Percentiles rank a stretch among this genome's conserved stretches.
phyloP scores from a whole-genome alignment of 2,113 vertebrate genomes.

The Tragelaphus imberbis region DNA sequence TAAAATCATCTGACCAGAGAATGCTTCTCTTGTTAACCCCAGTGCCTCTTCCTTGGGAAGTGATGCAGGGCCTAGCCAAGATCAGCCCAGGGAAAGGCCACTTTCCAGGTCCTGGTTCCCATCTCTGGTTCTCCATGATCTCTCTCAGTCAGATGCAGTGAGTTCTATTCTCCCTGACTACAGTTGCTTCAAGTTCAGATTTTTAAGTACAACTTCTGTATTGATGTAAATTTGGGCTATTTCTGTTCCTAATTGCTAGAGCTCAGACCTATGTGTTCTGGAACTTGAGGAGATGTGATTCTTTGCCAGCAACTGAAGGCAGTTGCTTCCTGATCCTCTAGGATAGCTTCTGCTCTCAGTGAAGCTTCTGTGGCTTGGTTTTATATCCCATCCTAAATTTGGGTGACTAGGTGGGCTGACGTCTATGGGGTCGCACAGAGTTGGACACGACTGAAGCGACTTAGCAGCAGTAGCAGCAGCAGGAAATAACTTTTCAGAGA shows the following conservation, averaged over 20 bases:
- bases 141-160: neutral
- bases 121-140: neutral
- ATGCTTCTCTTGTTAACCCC: neutral
- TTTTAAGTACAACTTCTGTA: constrained; percentile 16
- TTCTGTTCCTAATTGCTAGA: constrained; percentile 35
- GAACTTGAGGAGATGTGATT: neutral
- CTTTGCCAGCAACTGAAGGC: neutral
- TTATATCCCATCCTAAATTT: neutral
- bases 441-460: too few species aligned
- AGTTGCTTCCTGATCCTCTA: neutral
- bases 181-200: neutral
- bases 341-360: neutral
- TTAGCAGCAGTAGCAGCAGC: too few species aligned
- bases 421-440: too few species aligned
- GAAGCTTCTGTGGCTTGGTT: neutral
- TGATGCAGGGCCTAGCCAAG: neutral
- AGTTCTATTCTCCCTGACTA: neutral
- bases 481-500: too few species aligned
- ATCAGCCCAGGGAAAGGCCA: neutral
- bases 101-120: neutral
- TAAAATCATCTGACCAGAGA: neutral
- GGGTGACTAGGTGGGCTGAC: neutral
- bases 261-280: constrained; percentile 5
- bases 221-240: neutral
- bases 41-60: neutral